Evolutionary conservation across 2,797 vertebrate genomes (phyloP).

Genomic region (Chelonia mydas): DNA sequence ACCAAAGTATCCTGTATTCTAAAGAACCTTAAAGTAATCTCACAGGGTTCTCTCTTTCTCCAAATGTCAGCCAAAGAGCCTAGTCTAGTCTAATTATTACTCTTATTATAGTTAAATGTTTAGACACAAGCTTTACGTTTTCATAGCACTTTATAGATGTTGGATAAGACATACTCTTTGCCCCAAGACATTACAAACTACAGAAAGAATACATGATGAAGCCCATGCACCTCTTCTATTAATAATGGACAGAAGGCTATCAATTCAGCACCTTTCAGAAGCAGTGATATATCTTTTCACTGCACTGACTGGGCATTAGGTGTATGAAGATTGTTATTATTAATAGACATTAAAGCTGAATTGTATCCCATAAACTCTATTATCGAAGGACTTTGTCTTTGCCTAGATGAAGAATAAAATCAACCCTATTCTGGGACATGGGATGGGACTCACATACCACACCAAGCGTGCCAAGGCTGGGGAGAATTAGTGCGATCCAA

Average conservation of each 20-base stretch:
- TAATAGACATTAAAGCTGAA: neutral
- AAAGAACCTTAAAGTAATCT: neutral
- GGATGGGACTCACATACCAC: neutral
- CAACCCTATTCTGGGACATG: neutral
- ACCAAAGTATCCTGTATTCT: neutral
- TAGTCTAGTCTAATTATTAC: neutral
- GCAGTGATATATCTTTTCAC: neutral
- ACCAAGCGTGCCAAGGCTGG: neutral
- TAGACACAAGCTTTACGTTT: neutral
- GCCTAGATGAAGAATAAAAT: neutral
- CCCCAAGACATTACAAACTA: neutral
- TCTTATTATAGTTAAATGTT: neutral
- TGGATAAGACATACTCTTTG: neutral
- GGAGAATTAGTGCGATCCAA: constrained; percentile 4
- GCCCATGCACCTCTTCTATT: neutral
- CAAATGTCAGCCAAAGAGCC: neutral
- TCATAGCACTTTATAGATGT: neutral
- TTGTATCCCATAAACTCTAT: neutral
- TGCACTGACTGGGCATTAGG: neutral
- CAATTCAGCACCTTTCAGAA: neutral
- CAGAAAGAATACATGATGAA: neutral
- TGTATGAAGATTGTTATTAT: neutral
- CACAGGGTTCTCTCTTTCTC: neutral
- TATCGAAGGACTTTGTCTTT: neutral
- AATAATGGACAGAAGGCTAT: neutral